phyloP scores from a whole-genome alignment of 2,797 vertebrate genomes.

The Triplophysa yarkandensis region DNA sequence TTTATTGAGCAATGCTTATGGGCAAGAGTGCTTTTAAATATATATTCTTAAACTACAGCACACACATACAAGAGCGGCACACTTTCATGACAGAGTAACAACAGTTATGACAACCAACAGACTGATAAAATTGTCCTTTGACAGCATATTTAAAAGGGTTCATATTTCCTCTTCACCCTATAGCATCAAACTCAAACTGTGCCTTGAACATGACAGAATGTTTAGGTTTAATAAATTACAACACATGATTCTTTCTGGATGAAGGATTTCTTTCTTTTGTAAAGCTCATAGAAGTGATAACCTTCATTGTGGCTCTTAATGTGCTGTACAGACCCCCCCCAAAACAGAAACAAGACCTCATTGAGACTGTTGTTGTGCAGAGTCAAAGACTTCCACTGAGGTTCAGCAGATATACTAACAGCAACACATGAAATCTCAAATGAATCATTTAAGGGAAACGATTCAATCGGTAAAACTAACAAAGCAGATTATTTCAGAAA shows the following conservation, averaged over 20 bases:
- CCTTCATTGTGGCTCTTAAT: slow-evolving; percentile 2
- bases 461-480: slow-evolving; percentile 3
- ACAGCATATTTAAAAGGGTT: slow-evolving; percentile 38
- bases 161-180: not conserved
- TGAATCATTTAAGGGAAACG: not conserved
- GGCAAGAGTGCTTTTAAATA: slow-evolving; percentile 76
- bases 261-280: not conserved
- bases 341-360: slow-evolving; percentile 1
- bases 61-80: slow-evolving; percentile 67
- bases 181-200: slow-evolving; percentile 17
- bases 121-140: slow-evolving; percentile 39
- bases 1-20: slow-evolving; percentile 89
- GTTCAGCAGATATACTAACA: not conserved
- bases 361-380: not conserved
- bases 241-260: slow-evolving; percentile 16
- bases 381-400: not conserved
- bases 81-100: slow-evolving; percentile 75
- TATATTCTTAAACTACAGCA: slow-evolving; percentile 69
- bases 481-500: not conserved
- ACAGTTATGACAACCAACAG: slow-evolving; percentile 66
- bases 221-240: slow-evolving; percentile 26
- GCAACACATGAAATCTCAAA: slow-evolving; percentile 14
- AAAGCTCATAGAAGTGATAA: slow-evolving; percentile 28
- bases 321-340: slow-evolving; percentile 26
- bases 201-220: slow-evolving; percentile 28